These are phyloP conservation scores for Podarcis muralis DNA, from an alignment of 2,113 vertebrate species.

Conservation along the genomic window DNA sequence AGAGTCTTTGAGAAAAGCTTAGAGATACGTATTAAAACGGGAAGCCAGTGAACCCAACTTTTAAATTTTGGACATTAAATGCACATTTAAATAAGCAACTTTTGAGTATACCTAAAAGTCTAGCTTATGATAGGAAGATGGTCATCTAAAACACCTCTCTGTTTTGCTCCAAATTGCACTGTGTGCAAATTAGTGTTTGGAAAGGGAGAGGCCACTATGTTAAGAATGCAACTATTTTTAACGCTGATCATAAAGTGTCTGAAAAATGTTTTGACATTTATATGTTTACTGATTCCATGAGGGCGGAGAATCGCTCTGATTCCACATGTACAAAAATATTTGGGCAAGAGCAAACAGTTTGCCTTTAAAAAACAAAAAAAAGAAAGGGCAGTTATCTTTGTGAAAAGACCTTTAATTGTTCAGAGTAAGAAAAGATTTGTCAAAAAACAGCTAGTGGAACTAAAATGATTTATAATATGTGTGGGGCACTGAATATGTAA, in stretches of 20 bases:
- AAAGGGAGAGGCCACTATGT: too few species aligned
- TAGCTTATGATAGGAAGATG: neutral
- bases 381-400: neutral
- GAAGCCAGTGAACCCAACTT: too few species aligned
- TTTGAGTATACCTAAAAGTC: neutral
- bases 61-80: neutral
- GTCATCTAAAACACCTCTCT: neutral
- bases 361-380: neutral
- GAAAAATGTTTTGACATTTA: neutral
- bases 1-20: neutral
- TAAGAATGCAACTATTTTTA: neutral
- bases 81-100: neutral
- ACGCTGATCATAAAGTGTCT: neutral
- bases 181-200: neutral
- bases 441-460: neutral
- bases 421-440: neutral
- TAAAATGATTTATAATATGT: neutral
- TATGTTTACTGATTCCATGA: slow-evolving; percentile 13
- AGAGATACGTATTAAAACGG: neutral
- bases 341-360: slow-evolving; percentile 42
- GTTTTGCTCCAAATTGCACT: neutral
- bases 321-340: slow-evolving; percentile 46
- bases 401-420: neutral
- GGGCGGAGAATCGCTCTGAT: slow-evolving; percentile 16
- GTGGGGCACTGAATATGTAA: neutral